A percentile compares a stretch with the other conserved stretches of the same genome.
Conservation (phyloP, 2,888 invertebrate genomes). For the Bembecia ichneumoniformis region DNA sequence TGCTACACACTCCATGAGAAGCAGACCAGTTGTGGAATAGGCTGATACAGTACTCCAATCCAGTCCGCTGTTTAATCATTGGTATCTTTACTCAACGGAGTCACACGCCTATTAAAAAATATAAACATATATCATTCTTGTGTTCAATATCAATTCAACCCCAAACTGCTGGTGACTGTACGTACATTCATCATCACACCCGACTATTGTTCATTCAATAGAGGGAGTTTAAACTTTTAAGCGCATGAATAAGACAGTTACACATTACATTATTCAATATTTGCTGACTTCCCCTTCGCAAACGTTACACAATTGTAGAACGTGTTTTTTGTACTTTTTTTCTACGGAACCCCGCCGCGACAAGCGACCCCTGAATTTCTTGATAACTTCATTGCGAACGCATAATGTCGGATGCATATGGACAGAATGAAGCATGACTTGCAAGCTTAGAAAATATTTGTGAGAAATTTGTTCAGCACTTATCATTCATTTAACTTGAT, state of each 20-base stretch:
- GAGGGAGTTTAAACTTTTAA: slow-evolving; percentile 62
- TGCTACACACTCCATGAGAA: no score
- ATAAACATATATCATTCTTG: not conserved
- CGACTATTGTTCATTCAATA: slow-evolving; percentile 52
- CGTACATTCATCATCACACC: slow-evolving; percentile 50
- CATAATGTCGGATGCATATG: slow-evolving; percentile 29
- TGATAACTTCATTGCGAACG: slow-evolving; percentile 67
- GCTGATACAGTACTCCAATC: no score
- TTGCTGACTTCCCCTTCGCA: slow-evolving; percentile 40
- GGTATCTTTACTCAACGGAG: not conserved
- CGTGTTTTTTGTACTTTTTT: slow-evolving; percentile 42
- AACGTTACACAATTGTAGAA: slow-evolving; percentile 39
- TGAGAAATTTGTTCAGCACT: slow-evolving; percentile 1
- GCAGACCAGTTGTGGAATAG: no score
- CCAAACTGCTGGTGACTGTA: slow-evolving; percentile 13
- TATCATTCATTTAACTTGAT: no score
- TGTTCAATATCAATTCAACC: slow-evolving; percentile 1
- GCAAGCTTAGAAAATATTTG: slow-evolving; percentile 14
- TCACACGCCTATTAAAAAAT: not conserved
- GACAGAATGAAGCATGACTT: slow-evolving; percentile 31
- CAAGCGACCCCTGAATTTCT: slow-evolving; percentile 43
- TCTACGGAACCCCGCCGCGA: slow-evolving; percentile 30
- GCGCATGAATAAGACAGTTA: slow-evolving; percentile 49
- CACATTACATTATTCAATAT: slow-evolving; percentile 65
- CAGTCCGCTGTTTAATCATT: no score